Evolutionary conservation across 92 coral and sea anemone species (phyloP).

Genomic region (Zoanthus sansibaricus): DNA sequence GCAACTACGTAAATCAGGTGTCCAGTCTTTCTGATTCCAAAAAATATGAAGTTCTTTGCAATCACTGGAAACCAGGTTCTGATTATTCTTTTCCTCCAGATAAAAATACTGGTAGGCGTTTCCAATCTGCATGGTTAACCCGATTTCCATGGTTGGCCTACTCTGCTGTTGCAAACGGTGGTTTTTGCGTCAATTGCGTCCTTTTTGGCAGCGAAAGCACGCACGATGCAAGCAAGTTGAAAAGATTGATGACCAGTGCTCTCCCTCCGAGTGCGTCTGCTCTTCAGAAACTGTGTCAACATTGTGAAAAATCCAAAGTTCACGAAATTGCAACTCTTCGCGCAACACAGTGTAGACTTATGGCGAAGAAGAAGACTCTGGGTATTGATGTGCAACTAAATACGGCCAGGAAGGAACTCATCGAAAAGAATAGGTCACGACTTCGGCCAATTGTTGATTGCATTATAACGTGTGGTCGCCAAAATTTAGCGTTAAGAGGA

Average conservation of each 20-base stretch:
- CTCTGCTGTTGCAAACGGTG: constrained; percentile 52
- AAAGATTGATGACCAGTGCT: constrained; percentile 43
- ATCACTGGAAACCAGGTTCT: constrained; percentile 42
- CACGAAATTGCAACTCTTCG: constrained; percentile 41
- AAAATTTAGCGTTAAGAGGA: constrained; percentile 41
- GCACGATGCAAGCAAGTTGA: constrained; percentile 53
- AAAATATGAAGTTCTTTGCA: constrained; percentile 50
- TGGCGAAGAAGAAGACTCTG: constrained; percentile 21
- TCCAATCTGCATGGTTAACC: constrained; percentile 40
- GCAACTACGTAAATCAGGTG: constrained; percentile 31
- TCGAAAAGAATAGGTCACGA: constrained; percentile 41
- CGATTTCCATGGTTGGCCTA: constrained; percentile 59
- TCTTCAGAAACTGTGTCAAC: constrained; percentile 39
- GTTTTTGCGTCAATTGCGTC: constrained; percentile 50
- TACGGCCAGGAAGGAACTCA: constrained; percentile 19
- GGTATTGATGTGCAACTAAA: constrained; percentile 46
- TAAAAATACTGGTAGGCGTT: constrained; percentile 39
- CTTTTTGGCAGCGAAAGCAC: constrained; percentile 52
- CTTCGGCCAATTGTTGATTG: constrained; percentile 23
- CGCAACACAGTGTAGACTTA: constrained; percentile 48
- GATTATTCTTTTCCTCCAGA: constrained; percentile 44
- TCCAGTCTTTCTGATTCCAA: constrained; percentile 48
- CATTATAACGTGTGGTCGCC: constrained; percentile 40
- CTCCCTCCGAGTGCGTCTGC: constrained; percentile 36
- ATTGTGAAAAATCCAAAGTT: constrained; percentile 42